Percentiles rank a stretch among this genome's conserved stretches.
Evolutionary conservation across 2,888 invertebrate species (phyloP).

Genomic region (Heteromyza rotundicornis): DNA sequence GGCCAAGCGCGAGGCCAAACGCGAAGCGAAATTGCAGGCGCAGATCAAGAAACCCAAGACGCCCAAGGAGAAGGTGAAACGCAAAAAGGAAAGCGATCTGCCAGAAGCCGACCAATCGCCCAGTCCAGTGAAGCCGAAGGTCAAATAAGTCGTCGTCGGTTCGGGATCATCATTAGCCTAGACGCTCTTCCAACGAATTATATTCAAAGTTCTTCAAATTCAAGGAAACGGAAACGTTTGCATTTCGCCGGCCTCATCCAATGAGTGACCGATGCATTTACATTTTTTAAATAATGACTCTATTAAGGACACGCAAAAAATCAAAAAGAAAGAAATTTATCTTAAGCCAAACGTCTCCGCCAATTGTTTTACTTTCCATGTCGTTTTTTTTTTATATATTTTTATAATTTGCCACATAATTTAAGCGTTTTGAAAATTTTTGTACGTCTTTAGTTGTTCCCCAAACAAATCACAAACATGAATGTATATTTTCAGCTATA

Average conservation of each 20-base stretch:
- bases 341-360: background rate
- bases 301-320: background rate
- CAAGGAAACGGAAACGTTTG: background rate
- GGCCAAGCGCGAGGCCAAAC: slow-evolving; percentile 59
- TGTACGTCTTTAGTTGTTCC: background rate
- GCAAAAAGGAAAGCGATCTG: slow-evolving; percentile 80
- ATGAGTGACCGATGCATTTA: background rate
- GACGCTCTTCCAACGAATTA: slow-evolving; percentile 5
- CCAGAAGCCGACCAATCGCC: slow-evolving; percentile 89
- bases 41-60: slow-evolving; percentile 54
- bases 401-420: background rate
- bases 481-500: slow-evolving; percentile 1
- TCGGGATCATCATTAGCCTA: background rate
- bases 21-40: slow-evolving; percentile 54
- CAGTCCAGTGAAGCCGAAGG: slow-evolving; percentile 49
- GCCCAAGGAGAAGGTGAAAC: slow-evolving; percentile 68
- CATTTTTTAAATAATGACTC: background rate
- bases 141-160: slow-evolving; percentile 37
- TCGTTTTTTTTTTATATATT: background rate
- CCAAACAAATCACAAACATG: background rate
- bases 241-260: background rate
- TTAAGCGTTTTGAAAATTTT: background rate
- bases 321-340: background rate
- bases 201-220: background rate
- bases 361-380: background rate